A percentile compares a stretch with the other conserved stretches of the same genome.
Evolutionary conservation across 2,888 invertebrate species (phyloP).

Genomic region (Hirtodrosophila trivittata): DNA sequence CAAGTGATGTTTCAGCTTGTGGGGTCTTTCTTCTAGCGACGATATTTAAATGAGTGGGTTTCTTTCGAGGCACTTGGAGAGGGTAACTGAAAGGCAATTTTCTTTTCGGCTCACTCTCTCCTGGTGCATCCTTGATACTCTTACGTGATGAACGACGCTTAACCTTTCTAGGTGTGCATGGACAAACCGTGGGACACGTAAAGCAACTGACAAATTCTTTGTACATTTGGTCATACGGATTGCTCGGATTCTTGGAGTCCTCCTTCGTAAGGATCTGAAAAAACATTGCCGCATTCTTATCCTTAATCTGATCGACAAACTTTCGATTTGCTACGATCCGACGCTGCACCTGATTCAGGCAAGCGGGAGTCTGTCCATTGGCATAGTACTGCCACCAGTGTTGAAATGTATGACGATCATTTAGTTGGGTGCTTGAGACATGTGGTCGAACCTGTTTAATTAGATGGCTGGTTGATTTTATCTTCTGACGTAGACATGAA

Average conservation of each 20-base stretch:
- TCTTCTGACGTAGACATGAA: background rate
- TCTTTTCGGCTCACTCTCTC: too few species aligned
- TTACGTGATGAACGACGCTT: background rate
- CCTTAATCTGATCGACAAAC: conserved; percentile 13
- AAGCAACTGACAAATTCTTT: conserved; percentile 17
- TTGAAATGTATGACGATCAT: conserved; percentile 15
- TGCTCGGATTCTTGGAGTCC: background rate
- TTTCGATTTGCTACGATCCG: background rate
- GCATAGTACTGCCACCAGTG: conserved; percentile 41
- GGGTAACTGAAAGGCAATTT: too few species aligned
- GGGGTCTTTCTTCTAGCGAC: too few species aligned
- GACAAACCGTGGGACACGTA: background rate
- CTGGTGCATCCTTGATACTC: too few species aligned
- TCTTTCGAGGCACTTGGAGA: too few species aligned
- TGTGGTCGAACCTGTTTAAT: too few species aligned
- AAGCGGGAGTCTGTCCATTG: conserved; percentile 13
- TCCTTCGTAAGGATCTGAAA: conserved; percentile 4
- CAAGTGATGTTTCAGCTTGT: too few species aligned
- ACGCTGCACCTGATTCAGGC: conserved; percentile 3
- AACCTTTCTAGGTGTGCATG: background rate
- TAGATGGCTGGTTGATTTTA: conserved; percentile 6
- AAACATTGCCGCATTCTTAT: conserved; percentile 10
- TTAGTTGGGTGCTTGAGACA: background rate
- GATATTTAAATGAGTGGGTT: too few species aligned
- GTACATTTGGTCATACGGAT: conserved; percentile 1